phyloP scores from a whole-genome alignment of 2,113 vertebrate genomes.

The Myotis lucifugus region DNA sequence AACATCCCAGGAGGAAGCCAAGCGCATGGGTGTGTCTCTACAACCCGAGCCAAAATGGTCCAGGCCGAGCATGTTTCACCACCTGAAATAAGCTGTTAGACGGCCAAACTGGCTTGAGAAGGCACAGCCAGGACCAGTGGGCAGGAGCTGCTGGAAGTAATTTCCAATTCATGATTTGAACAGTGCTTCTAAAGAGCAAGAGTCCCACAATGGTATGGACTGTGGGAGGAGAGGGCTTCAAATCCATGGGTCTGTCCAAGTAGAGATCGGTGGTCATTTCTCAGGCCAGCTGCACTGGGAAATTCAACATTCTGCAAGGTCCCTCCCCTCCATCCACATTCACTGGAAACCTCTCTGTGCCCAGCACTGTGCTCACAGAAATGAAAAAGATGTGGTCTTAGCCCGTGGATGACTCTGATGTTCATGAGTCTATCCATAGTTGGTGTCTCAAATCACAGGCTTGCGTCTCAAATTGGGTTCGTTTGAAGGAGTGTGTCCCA shows the following conservation, averaged over 20 bases:
- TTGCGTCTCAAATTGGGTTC: not conserved
- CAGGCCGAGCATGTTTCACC: not conserved
- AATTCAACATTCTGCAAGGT: not conserved
- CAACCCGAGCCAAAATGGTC: conserved; percentile 1
- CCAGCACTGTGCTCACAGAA: not conserved
- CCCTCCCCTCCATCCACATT: not conserved
- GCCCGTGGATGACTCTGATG: not conserved
- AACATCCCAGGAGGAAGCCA: conserved; percentile 18
- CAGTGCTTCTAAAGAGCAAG: conserved; percentile 3
- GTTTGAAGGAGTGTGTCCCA: not conserved
- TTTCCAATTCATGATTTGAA: conserved; percentile 49
- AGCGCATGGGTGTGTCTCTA: conserved; percentile 39
- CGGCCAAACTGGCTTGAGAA: conserved; percentile 45
- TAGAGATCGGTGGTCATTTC: not conserved
- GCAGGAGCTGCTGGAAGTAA: conserved; percentile 4
- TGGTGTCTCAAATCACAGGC: not conserved
- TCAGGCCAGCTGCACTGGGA: not conserved
- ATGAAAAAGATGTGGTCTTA: not conserved
- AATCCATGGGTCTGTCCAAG: not conserved
- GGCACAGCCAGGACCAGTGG: not conserved
- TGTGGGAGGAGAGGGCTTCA: not conserved
- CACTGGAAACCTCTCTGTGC: not conserved
- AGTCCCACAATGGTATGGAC: not conserved
- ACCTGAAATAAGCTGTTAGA: not conserved
- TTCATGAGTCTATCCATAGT: not conserved